Conservation (phyloP, 2,888 invertebrate species). For the Lochmaea crataegi region DNA sequence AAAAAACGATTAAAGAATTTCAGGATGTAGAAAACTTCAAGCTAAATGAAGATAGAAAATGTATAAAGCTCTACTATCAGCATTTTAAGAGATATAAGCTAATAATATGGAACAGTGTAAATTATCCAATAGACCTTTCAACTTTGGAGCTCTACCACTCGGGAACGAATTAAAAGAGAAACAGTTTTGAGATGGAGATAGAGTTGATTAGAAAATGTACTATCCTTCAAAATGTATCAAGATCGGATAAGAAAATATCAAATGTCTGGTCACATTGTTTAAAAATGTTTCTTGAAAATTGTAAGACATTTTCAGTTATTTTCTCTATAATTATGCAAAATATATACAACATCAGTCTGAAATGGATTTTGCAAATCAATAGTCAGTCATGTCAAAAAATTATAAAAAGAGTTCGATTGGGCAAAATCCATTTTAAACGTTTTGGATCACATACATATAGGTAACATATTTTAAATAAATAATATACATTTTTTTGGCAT, state of each 20-base stretch:
- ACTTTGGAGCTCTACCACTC: too few species aligned
- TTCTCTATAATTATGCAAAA: constrained; percentile 46
- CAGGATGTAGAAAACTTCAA: too few species aligned
- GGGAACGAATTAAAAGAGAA: not conserved
- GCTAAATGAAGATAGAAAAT: too few species aligned
- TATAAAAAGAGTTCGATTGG: constrained; percentile 46
- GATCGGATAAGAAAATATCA: not conserved
- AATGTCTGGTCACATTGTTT: not conserved
- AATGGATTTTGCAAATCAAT: constrained; percentile 52
- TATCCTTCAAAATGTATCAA: not conserved
- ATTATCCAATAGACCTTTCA: too few species aligned
- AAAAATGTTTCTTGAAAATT: constrained; percentile 40
- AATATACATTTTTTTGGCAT: constrained; percentile 69
- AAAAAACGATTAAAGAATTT: too few species aligned
- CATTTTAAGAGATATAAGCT: too few species aligned
- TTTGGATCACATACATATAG: constrained; percentile 65
- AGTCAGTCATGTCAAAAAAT: constrained; percentile 59
- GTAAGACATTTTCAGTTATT: constrained; percentile 37
- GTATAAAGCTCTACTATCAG: too few species aligned
- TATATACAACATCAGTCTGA: constrained; percentile 50
- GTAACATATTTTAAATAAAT: constrained; percentile 67
- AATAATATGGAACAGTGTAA: too few species aligned
- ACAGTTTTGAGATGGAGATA: not conserved
- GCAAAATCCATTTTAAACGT: constrained; percentile 55
- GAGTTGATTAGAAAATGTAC: not conserved